Base-by-base conservation (phyloP, 1,140 invertebrate genomes). In the Plectrocnemia conspersa region DNA sequence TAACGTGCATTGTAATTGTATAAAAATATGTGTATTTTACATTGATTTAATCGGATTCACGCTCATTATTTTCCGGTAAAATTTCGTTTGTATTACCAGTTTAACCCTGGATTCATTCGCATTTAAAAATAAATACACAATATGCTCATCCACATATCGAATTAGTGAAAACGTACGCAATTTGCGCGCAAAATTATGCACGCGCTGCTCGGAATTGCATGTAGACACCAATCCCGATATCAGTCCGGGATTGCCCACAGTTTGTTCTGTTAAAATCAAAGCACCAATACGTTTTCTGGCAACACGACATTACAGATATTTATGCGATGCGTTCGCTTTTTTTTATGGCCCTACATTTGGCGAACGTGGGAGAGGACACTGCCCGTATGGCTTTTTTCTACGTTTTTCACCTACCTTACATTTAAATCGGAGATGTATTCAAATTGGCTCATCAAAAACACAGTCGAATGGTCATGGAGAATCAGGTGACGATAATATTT, bases 341-440 rank as follows among this genome's bases (percentile, higher is more conserved):
- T n/a, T 56, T 59, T 59, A 59, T 59, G 25, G 56, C 38, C 48
- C 40, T 56, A 33, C 46, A 25, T 58, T 56, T 27, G 53, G 48
- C 29, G 48, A 46, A 44, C 58, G 58, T 59, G 58, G 58, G 58
- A 22, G 55, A 55, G n/a, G 47, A 35, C n/a, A n/a, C n/a, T n/a
- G n/a, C n/a, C n/a, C n/a, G n/a, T n/a, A n/a, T n/a, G n/a, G n/a
- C n/a, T n/a, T n/a, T n/a, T n/a, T n/a, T n/a, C n/a, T n/a, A n/a
- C n/a, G n/a, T n/a, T n/a, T n/a, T n/a, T n/a, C n/a, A n/a, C n/a
- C n/a, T n/a, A n/a, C n/a, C n/a, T n/a, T n/a, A n/a, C n/a, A n/a
- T n/a, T n/a, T n/a, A n/a, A n/a, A n/a, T n/a, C n/a, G n/a, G n/a
- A n/a, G n/a, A n/a, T n/a, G n/a, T n/a, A n/a, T n/a, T n/a, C n/a